Conservation (phyloP, 2,797 vertebrate genomes). For the Hyperoplus lanceolatus region DNA sequence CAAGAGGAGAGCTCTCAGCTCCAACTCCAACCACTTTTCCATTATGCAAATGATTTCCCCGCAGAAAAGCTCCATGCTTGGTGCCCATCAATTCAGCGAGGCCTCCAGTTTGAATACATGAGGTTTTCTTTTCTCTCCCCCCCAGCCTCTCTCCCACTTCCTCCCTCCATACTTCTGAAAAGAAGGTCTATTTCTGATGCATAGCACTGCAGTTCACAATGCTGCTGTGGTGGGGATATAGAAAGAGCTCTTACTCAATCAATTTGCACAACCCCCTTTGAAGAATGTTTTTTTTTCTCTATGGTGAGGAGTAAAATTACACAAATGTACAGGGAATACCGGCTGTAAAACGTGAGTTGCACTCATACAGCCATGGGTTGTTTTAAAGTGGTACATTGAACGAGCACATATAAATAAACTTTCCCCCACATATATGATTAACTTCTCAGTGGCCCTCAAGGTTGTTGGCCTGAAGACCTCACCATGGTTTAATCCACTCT, state of each 20-base stretch:
- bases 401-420: slow-evolving; percentile 73
- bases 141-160: slow-evolving; percentile 13
- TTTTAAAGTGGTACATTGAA: slow-evolving; percentile 73
- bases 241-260: slow-evolving; percentile 80
- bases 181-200: slow-evolving; percentile 81
- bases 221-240: slow-evolving; percentile 69
- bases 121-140: slow-evolving; percentile 19
- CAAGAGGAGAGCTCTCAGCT: slow-evolving; percentile 76
- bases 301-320: slow-evolving; percentile 75
- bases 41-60: slow-evolving; percentile 85
- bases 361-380: slow-evolving; percentile 67
- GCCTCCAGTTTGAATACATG: slow-evolving; percentile 76
- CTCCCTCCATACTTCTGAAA: slow-evolving; percentile 69
- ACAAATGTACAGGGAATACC: slow-evolving; percentile 76
- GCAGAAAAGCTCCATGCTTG: slow-evolving; percentile 74
- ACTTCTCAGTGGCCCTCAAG: slow-evolving; percentile 72
- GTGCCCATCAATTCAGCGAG: slow-evolving; percentile 81
- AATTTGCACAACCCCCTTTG: slow-evolving; percentile 80
- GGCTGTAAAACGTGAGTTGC: slow-evolving; percentile 66
- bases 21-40: slow-evolving; percentile 81
- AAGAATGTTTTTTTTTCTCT: slow-evolving; percentile 72
- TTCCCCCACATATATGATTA: slow-evolving; percentile 74
- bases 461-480: slow-evolving; percentile 67
- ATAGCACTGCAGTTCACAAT: slow-evolving; percentile 70
- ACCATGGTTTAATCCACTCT: slow-evolving; percentile 73